Conservation (phyloP, 2,888 invertebrate species). For the Drosophila leonis region DNA sequence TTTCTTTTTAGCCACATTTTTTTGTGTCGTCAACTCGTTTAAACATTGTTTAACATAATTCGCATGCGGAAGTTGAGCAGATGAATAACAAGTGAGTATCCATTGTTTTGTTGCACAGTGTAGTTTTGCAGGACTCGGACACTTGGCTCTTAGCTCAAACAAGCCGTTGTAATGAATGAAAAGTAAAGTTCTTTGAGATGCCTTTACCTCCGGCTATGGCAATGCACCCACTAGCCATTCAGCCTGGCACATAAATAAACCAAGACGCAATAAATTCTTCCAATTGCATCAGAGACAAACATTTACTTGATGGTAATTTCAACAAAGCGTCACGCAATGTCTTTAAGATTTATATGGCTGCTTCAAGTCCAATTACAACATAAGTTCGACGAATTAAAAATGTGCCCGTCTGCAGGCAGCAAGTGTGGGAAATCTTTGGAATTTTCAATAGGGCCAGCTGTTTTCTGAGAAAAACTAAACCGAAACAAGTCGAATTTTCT, state of each 20-base stretch:
- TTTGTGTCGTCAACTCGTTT: conserved; percentile 45
- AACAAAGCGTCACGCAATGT: conserved; percentile 52
- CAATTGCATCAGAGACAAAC: conserved; percentile 68
- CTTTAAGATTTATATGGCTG: conserved; percentile 63
- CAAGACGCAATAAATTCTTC: conserved; percentile 68
- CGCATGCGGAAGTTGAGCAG: conserved; percentile 44
- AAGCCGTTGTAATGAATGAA: conserved; percentile 6
- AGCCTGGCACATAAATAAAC: conserved; percentile 46
- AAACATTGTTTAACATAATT: conserved; percentile 67
- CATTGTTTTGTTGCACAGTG: background rate
- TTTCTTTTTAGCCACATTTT: background rate
- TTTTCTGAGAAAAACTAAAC: conserved; percentile 62
- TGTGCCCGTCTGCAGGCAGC: conserved; percentile 53
- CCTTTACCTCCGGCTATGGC: too few relatives aligned
- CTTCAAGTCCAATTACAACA: conserved; percentile 74
- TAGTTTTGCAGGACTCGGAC: background rate
- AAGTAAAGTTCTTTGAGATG: background rate
- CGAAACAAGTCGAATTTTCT: conserved; percentile 31
- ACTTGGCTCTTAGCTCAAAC: background rate
- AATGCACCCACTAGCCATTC: conserved; percentile 27
- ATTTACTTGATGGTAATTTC: conserved; percentile 51
- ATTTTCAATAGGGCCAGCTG: conserved; percentile 60
- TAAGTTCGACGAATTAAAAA: conserved; percentile 74
- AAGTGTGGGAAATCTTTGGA: conserved; percentile 70
- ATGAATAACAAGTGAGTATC: conserved; percentile 28